Percentiles rank a stretch among this genome's conserved stretches.
phyloP scores from a whole-genome alignment of 2,113 vertebrate species.

The Catagonus wagneri region DNA sequence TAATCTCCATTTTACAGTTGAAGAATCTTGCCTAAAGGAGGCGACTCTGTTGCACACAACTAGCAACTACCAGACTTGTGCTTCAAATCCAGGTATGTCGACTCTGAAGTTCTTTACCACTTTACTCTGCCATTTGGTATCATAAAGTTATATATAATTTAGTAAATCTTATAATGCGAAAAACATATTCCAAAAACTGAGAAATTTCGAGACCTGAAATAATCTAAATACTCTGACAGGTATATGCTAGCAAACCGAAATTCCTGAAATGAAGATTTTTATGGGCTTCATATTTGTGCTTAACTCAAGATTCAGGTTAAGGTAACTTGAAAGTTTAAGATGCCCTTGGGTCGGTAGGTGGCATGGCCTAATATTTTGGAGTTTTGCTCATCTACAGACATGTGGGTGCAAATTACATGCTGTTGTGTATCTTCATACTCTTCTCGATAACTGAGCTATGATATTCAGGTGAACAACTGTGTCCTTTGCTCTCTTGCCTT shows the following conservation, averaged over 20 bases:
- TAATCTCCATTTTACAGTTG: not conserved
- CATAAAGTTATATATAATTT: not conserved
- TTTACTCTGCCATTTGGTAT: not conserved
- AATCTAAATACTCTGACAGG: not conserved
- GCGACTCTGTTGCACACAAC: not conserved
- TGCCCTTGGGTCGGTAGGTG: not conserved
- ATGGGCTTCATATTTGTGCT: not conserved
- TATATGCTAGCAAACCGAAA: not conserved
- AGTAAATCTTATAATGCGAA: conserved; percentile 11
- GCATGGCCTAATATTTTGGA: not conserved
- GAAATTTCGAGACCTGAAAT: not conserved
- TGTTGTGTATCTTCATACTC: not conserved
- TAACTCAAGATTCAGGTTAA: not conserved
- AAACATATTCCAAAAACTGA: not conserved
- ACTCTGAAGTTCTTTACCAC: not conserved
- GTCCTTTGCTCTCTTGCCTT: not conserved
- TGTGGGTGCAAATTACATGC: not conserved
- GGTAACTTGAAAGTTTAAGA: not conserved
- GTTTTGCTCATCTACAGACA: not conserved
- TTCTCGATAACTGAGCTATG: not conserved
- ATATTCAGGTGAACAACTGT: not conserved
- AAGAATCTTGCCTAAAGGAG: not conserved
- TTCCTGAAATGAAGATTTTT: not conserved
- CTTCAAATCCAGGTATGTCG: not conserved
- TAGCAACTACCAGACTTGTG: not conserved